phyloP scores from a whole-genome alignment of 2,888 invertebrate species.

The Pelosia muscerda region DNA sequence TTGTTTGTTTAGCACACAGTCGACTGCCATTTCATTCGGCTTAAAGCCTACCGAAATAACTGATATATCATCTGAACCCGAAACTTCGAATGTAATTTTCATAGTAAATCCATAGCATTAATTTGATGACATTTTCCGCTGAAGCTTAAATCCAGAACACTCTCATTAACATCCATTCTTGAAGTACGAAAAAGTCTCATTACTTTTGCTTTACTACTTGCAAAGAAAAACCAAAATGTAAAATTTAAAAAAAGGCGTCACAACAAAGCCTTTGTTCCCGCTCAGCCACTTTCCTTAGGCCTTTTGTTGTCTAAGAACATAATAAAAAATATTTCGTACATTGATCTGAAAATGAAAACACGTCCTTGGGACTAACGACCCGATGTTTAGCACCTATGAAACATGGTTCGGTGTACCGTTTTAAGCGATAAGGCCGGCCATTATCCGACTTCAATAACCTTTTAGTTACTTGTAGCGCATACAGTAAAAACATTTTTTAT shows the following conservation, averaged over 20 bases:
- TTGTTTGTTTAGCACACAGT: no score
- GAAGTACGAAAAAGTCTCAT: not conserved
- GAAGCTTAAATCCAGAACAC: not conserved
- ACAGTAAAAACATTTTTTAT: not conserved
- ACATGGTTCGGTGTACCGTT: not conserved
- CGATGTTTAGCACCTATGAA: slow-evolving; percentile 11
- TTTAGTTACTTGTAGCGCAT: not conserved
- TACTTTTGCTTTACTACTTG: not conserved
- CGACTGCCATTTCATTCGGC: no score
- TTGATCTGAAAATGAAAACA: slow-evolving; percentile 25
- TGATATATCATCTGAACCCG: not conserved
- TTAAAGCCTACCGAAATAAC: no score
- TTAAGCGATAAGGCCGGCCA: slow-evolving; percentile 1
- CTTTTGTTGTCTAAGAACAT: slow-evolving; percentile 45
- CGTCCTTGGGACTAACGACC: slow-evolving; percentile 39
- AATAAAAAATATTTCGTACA: slow-evolving; percentile 36
- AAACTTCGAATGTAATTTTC: not conserved
- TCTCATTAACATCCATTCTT: not conserved
- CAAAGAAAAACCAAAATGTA: not conserved
- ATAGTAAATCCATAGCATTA: not conserved
- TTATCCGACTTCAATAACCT: not conserved
- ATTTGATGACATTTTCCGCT: not conserved
- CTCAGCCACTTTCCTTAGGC: slow-evolving; percentile 49
- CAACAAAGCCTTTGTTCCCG: slow-evolving; percentile 54
- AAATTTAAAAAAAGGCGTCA: slow-evolving; percentile 35